phyloP scores from a whole-genome alignment of 2,888 invertebrate species.

The Cryptus armator region DNA sequence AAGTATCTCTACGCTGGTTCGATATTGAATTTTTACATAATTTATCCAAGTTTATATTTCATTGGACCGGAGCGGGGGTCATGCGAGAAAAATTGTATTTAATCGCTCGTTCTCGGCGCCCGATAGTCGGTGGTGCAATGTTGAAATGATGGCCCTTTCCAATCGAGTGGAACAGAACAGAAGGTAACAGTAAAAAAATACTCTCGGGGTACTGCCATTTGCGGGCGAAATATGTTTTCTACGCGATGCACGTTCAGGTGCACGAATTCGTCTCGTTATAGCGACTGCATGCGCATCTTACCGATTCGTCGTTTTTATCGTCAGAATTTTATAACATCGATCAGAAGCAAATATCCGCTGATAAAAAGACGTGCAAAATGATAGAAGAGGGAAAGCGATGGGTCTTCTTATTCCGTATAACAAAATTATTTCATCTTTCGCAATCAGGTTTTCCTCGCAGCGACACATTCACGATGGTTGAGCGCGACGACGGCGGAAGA shows the following conservation, averaged over 20 bases:
- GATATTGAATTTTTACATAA: slow-evolving; percentile 20
- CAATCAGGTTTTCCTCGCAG: slow-evolving; percentile 29
- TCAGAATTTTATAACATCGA: neutral
- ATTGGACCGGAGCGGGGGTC: neutral
- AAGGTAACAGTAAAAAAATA: neutral
- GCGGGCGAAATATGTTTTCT: neutral
- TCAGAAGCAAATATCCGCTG: neutral
- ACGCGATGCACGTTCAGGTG: neutral
- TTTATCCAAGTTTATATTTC: slow-evolving; percentile 21
- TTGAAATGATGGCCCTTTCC: neutral
- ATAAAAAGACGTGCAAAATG: neutral
- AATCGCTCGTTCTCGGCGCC: neutral
- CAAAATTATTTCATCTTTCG: slow-evolving; percentile 14
- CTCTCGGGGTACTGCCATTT: no score
- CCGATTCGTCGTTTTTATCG: neutral
- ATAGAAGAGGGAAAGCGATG: neutral
- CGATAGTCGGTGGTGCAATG: neutral
- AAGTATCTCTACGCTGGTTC: slow-evolving; percentile 1
- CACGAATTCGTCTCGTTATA: neutral
- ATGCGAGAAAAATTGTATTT: slow-evolving; percentile 3
- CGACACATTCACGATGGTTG: slow-evolving; percentile 15
- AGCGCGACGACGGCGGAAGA: neutral
- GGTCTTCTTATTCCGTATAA: neutral
- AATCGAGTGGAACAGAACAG: neutral
- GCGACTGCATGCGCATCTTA: neutral